Percentiles rank a stretch among this genome's conserved stretches.
These are phyloP conservation scores for Sakesphorus luctuosus DNA, from an alignment of 2,113 vertebrate genomes.

Conservation along the genomic window DNA sequence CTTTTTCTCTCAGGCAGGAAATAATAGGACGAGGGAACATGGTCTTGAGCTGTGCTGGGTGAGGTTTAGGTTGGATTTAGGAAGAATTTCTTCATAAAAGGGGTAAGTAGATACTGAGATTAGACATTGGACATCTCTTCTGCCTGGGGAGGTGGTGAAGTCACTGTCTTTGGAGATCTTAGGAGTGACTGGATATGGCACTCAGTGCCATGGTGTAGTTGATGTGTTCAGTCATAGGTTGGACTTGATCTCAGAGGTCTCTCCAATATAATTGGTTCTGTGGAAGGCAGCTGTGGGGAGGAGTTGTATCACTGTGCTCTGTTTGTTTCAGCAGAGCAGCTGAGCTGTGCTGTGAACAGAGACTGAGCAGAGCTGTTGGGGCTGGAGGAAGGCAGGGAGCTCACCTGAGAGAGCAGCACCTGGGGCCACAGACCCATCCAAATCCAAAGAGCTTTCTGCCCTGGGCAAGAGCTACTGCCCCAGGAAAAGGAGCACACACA, in stretches of 20 bases:
- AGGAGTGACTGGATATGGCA: not conserved
- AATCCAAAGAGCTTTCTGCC: no score
- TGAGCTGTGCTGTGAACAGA: not conserved
- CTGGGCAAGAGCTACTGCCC: no score
- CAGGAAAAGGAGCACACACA: no score
- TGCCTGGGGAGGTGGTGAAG: not conserved
- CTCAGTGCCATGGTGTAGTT: not conserved
- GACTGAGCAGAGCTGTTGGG: no score
- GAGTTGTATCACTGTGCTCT: rapidly evolving
- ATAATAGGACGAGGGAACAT: no score
- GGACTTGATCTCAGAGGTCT: not conserved
- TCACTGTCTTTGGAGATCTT: not conserved
- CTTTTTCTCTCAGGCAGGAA: no score
- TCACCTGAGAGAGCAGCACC: no score
- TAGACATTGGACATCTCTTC: no score
- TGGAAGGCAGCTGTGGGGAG: no score
- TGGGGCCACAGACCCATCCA: no score
- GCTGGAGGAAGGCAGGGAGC: not conserved
- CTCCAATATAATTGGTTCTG: not conserved
- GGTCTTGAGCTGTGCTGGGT: not conserved
- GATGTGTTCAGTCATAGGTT: not conserved
- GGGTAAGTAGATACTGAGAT: rapidly evolving
- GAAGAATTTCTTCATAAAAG: not conserved
- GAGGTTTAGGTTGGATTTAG: no score
- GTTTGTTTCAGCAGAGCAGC: no score